Evolutionary conservation across 2,888 invertebrate genomes (phyloP), one percentile per base, ranked within the genome.

Genomic region (Sesia apiformis): DNA sequence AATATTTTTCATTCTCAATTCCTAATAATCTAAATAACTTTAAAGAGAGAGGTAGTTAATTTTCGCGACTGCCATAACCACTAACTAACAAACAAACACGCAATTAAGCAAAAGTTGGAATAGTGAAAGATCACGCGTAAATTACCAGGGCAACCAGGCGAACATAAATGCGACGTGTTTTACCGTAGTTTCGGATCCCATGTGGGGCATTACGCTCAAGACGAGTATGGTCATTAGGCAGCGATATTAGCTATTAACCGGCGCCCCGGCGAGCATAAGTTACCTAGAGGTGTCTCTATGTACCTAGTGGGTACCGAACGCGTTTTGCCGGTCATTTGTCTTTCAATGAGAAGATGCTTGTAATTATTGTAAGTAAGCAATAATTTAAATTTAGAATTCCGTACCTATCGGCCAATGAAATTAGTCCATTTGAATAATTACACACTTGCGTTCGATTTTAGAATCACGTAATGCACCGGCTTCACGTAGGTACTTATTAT

Each of bases 181-280:
- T 58, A 49, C 59, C 65, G 69, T 63, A 69, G 72, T 75, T 72
- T 65, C 57, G 64, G 66, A 63, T 74, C 70, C 84, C 87, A 78
- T 72, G 85, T 74, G 86, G 80, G 77, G 75, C 84, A 84, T 86
- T 85, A 84, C 79, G 76, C 69, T 70, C 76, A 79, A 85, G 84
- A 85, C 81, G 84, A 78, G 78, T 77, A 77, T 80, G 86, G 88
- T 88, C 90, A 90, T 90, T 90, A 90, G 84, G 76, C 83, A 74
- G 75, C 84, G 82, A 84, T 90, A 90, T 89, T 88, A 90, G 86
- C 90, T 88, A 88, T 89, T 88, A 88, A 78, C 85, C 79, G 80
- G 68, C 77, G 75, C 60, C 58, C 60, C 57, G 66, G 64, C 61
- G 65, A 64, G 68, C 69, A 69, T 85, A 84, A 83, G 78, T 84